Base-by-base conservation (phyloP, 2,888 invertebrate species). In the Stenurella melanura region DNA sequence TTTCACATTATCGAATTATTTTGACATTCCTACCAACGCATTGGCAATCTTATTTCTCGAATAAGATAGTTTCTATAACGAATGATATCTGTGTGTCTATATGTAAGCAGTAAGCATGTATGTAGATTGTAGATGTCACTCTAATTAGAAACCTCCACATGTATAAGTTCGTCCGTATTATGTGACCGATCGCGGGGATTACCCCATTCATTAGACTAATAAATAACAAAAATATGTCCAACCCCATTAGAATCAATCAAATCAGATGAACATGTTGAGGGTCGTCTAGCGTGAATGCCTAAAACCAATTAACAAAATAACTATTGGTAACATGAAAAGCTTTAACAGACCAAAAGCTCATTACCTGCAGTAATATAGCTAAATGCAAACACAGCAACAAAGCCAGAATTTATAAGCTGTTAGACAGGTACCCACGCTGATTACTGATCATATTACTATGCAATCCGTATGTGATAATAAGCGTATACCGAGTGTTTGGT, bases 391-490 rank as follows among this genome's bases (percentile, higher is more conserved):
- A 82, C 81, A 80, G 82, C 78, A 83, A 86, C 86, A 86, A 86
- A 85, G 85, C 83, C 77, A 79, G 81, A 84, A 85, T 84, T 83
- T 82, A 82, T 82, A 80, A 80, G 76, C 74, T 75, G 81, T 81
- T 83, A 80, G 85, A 82, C 86, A 86, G 86, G 85, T 86, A 86
- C 85, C 83, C 85, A 85, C 84, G 82, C 83, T 84, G 83, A 84
- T 84, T 83, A 83, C 83, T 83, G 84, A 85, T 85, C 81, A 80
- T 82, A 83, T 83, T 73, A 73, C 73, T 73, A 73, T 73, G 73
- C 73, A 73, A 73, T 73, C 73, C 73, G 73, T 54, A 73, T 73
- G 73, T 73, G 86, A 85, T 86, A 87, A 87, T 86, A 84, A 85
- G 84, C 85, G 86, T 84, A 80, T 79, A 81, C 77, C 68, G 81